Evolutionary conservation across 2,797 vertebrate genomes (phyloP).

Genomic region (Xenops minutus): DNA sequence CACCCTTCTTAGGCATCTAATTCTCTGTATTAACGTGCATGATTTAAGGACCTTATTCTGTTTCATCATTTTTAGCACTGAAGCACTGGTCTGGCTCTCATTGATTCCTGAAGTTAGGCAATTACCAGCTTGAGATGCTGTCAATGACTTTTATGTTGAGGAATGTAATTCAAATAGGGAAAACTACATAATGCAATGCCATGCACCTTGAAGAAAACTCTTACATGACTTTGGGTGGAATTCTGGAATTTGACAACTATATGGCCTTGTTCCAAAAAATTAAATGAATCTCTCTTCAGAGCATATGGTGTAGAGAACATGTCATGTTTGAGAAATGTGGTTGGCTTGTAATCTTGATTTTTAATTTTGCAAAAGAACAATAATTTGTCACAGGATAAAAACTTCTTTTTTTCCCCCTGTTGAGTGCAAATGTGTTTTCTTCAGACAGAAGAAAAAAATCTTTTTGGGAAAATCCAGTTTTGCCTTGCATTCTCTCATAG

Average conservation of each 20-base stretch:
- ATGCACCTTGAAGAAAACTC: conserved; percentile 41
- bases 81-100: not conserved
- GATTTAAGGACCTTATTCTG: not conserved
- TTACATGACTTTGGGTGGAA: conserved; percentile 24
- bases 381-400: conserved; percentile 29
- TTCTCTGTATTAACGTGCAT: not conserved
- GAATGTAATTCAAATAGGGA: conserved; percentile 4
- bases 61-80: not conserved
- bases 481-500: not conserved
- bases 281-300: conserved; percentile 55
- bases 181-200: not conserved
- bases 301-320: conserved; percentile 56
- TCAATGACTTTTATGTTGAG: not conserved
- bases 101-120: not conserved
- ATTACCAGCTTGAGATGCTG: not conserved
- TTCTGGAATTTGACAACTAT: conserved; percentile 40
- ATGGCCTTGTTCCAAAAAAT: conserved; percentile 52
- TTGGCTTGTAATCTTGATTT: conserved; percentile 61
- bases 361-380: conserved; percentile 55
- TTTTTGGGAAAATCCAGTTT: not conserved
- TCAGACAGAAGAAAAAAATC: not conserved
- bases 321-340: conserved; percentile 57
- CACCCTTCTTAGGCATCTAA: not conserved
- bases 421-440: not conserved
- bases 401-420: not conserved